These are phyloP conservation scores for Lamproptera curius DNA, from an alignment of 2,888 invertebrate genomes.

Conservation along the genomic window DNA sequence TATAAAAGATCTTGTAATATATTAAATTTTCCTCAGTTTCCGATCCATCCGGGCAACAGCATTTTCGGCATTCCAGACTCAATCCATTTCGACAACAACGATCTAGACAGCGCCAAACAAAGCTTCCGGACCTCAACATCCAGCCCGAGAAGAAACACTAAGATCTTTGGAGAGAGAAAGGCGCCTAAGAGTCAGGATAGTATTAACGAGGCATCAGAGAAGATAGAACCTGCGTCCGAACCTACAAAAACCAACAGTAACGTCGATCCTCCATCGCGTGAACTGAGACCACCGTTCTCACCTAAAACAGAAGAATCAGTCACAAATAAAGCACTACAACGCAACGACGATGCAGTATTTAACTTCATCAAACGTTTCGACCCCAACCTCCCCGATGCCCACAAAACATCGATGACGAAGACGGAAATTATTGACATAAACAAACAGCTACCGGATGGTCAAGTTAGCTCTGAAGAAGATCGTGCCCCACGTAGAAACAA, in stretches of 20 bases:
- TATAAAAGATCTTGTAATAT: too few relatives aligned
- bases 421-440: constrained; percentile 61
- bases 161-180: constrained; percentile 24
- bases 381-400: constrained; percentile 57
- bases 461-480: constrained; percentile 61
- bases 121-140: constrained; percentile 77
- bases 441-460: constrained; percentile 56
- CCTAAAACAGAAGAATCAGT: constrained; percentile 42
- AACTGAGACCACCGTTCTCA: constrained; percentile 44
- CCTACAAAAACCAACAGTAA: constrained; percentile 22
- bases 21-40: constrained; percentile 49
- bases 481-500: constrained; percentile 52
- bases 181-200: constrained; percentile 21
- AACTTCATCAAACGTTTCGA: constrained; percentile 70
- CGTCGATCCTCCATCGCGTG: constrained; percentile 39
- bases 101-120: constrained; percentile 60
- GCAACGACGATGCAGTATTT: constrained; percentile 48
- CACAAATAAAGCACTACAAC: constrained; percentile 32
- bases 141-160: constrained; percentile 41
- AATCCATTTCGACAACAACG: constrained; percentile 57
- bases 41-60: constrained; percentile 58
- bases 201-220: constrained; percentile 11
- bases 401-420: constrained; percentile 59
- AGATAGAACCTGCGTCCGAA: constrained; percentile 39
- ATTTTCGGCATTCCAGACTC: constrained; percentile 63